Conservation (phyloP, 2,113 vertebrate species). For the Vanacampus margaritifer region DNA sequence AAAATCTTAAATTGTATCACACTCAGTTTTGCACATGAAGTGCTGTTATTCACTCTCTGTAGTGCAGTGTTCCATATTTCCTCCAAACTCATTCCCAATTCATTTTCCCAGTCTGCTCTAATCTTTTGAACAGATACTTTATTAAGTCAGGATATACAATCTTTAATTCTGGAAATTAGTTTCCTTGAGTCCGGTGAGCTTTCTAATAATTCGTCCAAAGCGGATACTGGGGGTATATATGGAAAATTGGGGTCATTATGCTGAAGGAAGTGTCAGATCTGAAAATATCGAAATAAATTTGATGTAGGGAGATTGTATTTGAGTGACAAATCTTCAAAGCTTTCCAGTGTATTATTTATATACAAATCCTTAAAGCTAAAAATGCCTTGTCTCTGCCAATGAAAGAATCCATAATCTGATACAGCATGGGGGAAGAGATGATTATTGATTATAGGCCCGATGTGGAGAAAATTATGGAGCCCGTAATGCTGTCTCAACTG, state of each 20-base stretch:
- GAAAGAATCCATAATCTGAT: too few species aligned
- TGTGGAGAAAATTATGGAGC: too few species aligned
- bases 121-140: neutral
- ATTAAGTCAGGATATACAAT: neutral
- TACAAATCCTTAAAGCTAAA: slow-evolving; percentile 4
- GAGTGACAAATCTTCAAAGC: neutral
- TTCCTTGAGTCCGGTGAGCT: neutral
- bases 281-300: neutral
- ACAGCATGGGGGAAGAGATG: too few species aligned
- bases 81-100: neutral
- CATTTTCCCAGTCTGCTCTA: neutral
- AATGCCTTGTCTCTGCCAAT: too few species aligned
- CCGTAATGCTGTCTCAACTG: too few species aligned
- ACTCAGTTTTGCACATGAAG: neutral
- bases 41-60: neutral
- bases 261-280: slow-evolving; percentile 3
- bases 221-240: neutral
- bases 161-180: neutral
- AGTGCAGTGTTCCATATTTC: neutral
- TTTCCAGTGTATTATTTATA: neutral
- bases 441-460: too few species aligned
- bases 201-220: neutral
- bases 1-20: neutral
- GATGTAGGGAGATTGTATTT: neutral
- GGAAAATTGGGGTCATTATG: neutral